Evolutionary conservation across 2,113 vertebrate species (phyloP).

Genomic region (Sialia sialis): DNA sequence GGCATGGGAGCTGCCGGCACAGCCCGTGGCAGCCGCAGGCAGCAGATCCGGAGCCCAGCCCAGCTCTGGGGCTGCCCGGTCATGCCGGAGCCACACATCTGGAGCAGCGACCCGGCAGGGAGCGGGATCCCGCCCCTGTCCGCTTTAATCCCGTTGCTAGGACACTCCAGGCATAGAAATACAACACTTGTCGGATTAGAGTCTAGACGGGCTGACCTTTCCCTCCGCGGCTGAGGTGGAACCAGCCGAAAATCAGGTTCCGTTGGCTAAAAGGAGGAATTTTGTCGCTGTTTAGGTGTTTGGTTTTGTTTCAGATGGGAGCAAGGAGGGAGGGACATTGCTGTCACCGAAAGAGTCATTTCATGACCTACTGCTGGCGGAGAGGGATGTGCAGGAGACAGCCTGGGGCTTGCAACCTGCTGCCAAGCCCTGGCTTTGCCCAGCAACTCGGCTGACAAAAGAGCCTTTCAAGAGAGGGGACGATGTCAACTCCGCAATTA

Average conservation of each 20-base stretch:
- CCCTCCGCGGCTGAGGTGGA: background rate
- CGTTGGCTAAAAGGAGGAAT: background rate
- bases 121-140: background rate
- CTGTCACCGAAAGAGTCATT: background rate
- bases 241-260: background rate
- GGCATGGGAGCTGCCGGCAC: fast-evolving
- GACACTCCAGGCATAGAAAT: slow-evolving; percentile 24
- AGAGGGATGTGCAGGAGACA: background rate
- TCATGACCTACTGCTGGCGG: background rate
- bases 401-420: background rate
- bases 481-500: slow-evolving; percentile 54
- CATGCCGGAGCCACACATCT: background rate
- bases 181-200: background rate
- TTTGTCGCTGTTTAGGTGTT: background rate
- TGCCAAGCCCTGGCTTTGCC: slow-evolving; percentile 27
- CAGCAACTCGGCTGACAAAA: slow-evolving; percentile 59
- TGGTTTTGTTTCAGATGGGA: background rate
- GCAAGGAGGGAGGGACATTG: background rate
- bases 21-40: fast-evolving
- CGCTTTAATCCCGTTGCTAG: slow-evolving; percentile 47
- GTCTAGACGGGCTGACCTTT: slow-evolving; percentile 64
- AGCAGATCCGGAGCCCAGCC: background rate
- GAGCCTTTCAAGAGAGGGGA: slow-evolving; percentile 58
- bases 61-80: background rate
- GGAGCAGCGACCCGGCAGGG: background rate